These are phyloP conservation scores for Phortica variegata DNA, from an alignment of 1,140 invertebrate species.

Conservation along the genomic window DNA sequence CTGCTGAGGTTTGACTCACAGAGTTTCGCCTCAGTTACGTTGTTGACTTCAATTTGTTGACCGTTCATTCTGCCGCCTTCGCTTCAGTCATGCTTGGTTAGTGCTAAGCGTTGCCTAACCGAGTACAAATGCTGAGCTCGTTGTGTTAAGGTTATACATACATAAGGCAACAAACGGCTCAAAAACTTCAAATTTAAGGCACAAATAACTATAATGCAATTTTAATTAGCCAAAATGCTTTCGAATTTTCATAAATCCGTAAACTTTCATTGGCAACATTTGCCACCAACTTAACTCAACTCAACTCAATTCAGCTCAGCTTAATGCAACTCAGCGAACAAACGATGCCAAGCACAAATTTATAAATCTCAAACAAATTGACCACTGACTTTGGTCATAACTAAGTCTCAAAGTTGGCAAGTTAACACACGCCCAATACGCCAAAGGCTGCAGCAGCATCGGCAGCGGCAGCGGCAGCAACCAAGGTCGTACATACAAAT, in stretches of 20 bases:
- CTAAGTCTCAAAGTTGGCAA: slow-evolving; percentile 31
- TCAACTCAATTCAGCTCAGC: too few relatives aligned
- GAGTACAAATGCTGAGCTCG: too few relatives aligned
- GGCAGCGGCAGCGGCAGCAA: too few relatives aligned
- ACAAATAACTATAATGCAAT: slow-evolving; percentile 43
- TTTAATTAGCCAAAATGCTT: slow-evolving; percentile 36
- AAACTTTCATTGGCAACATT: slow-evolving; percentile 22
- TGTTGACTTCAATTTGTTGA: slow-evolving; percentile 54
- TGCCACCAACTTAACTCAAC: too few relatives aligned
- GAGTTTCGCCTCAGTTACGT: slow-evolving; percentile 49
- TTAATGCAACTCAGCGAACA: too few relatives aligned
- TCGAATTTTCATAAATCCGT: not conserved
- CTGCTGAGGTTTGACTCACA: too few relatives aligned
- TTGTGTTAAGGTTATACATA: too few relatives aligned
- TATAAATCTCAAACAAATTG: slow-evolving; percentile 50
- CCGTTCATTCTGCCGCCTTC: slow-evolving; percentile 35
- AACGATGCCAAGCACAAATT: slow-evolving; percentile 18
- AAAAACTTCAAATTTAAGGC: not conserved
- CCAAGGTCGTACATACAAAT: not conserved
- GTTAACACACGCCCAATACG: slow-evolving; percentile 15
- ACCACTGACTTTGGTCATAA: slow-evolving; percentile 40
- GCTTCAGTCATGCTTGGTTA: slow-evolving; percentile 44
- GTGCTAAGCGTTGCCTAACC: slow-evolving; percentile 1
- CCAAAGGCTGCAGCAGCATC: too few relatives aligned
- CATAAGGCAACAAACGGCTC: too few relatives aligned